Evolutionary conservation across 2,888 invertebrate species (phyloP), one percentile per base, ranked within the genome.

Genomic region (Lamellibrachia columna): DNA sequence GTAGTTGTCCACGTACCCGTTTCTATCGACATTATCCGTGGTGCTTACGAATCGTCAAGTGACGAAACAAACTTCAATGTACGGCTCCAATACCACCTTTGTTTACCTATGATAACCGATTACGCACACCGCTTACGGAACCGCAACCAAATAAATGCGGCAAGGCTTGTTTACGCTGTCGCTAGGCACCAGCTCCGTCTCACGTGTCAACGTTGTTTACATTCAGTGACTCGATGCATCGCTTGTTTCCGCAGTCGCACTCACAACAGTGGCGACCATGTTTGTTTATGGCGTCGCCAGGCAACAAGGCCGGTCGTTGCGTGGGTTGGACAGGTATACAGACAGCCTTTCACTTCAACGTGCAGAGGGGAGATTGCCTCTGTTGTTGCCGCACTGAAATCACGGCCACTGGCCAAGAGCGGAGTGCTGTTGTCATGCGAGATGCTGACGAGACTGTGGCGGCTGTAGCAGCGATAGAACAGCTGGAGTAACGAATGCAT

Each of bases 341-440:
- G 11, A 75, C 75, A 22, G 75, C 15, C 75, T 15, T 2, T 75
- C 58, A 58, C 58, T 58, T 8, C 15, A 11, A 8, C 3, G 75
- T n/a, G 75, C 75, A 75, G 75, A 75, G 75, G 75, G 75, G 75
- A 75, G 75, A 75, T 75, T 75, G 75, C 75, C 75, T 75, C 75
- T 75, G 15, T 75, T 75, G 75, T 75, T 22, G 75, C 75, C 75
- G 75, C 75, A 75, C 75, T 75, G 75, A 75, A 11, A 75, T 75
- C 75, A 75, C 75, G 22, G 75, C 75, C 0, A 15, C 22, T 2
- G 75, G 75, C 75, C 22, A 15, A 75, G 22, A 75, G 22, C 75
- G 75, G 75, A 75, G 6, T 75, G n/a, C 22, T 75, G 75, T 11
- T 22, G 75, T 15, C 75, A 75, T 75, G 75, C 75, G 75, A 75